Evolutionary conservation across 2,113 vertebrate genomes (phyloP), one percentile per base, ranked within the genome.

Genomic region (Cervus canadensis): DNA sequence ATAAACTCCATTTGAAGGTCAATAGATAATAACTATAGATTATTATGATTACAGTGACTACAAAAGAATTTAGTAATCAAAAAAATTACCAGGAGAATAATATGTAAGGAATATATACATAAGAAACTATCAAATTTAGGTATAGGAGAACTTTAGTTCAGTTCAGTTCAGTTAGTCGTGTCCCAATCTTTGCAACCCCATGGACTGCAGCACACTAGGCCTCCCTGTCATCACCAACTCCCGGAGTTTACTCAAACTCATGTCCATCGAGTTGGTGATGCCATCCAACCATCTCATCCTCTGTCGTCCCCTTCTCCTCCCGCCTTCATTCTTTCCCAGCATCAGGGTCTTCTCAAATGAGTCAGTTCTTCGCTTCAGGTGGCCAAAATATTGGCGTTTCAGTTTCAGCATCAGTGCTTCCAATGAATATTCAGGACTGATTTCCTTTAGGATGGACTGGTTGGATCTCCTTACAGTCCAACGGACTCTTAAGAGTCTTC

Each of bases 11-110:
- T 50, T 91, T 94, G 79, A 76, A 96, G 96, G 21, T 87, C 33
- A 71, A 30, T 74, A 90, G 33, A 86, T 54, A 76, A 30, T 59
- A 57, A 90, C 25, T 84, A 40, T 71, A 92, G 85, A 50, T 83
- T 62, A 82, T 88, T 78, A 95, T 91, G 88, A 30, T 93, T 86
- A 48, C 1, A 30, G 2, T 91, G 16, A 64, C 52, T 89, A 43
- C 9, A 95, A 62, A 83, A 87, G 7, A 87, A 88, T 86, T 95
- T 90, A 60, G 21, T 87, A 89, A 87, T 85, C 43, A 92, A 86
- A 91, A 33, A 87, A 83, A 92, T 59, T 93, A 60, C 19, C 30
- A 64, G 89, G 48, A 93, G 23, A 94, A 87, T 74, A 48, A 33
- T 50, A 59, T 50, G 0, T 81, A 59, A 86, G 87, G 57, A 19